Base-by-base conservation (phyloP, 1,140 invertebrate genomes). In the Teleogryllus occipitalis region DNA sequence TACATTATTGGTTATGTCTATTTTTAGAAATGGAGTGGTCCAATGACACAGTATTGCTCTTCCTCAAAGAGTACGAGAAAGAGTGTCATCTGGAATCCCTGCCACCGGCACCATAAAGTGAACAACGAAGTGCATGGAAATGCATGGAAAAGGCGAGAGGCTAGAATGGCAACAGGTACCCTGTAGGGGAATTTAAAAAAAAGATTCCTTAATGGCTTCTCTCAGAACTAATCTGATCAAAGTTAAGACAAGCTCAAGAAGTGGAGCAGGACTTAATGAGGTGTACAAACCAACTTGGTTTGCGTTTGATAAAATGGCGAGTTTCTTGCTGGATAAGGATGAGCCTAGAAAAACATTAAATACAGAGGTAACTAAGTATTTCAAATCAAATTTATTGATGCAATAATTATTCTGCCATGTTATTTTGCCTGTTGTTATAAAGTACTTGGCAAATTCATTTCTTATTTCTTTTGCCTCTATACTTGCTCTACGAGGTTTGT, bases 391-490 rank as follows among this genome's bases (percentile, higher is more conserved):
- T 54, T 54, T 8, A 8, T 54, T 8, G 8, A 15, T 54, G 49
- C 74, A 75, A n/a, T 75, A 75, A n/a, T 75, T 8, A n/a, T 75
- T n/a, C n/a, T 75, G 74, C 74, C 74, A 75, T 75, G 8, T 8
- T 75, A 47, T 22, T 21, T 18, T 73, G 77, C 39, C n/a, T 21
- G 7, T 27, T 46, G 49, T 72, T 49, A 49, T 21, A 75, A 81
- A 81, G 65, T 81, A 81, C 80, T 72, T 21, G 18, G 78, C 72
- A 80, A 81, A 81, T 80, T 81, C 78, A 47, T 81, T 79, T 78
- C 77, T 79, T 65, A 81, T 47, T 47, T 79, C 72, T 47, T 54
- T 81, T 15, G 48, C 65, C 8, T 73, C 27, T 22, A 80, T 39
- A 8, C 18, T 22, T 49, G 39, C 48, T 80, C 46, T 80, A 8